These are phyloP conservation scores for Drosophila subquinaria DNA, from an alignment of 2,888 invertebrate genomes.

Conservation along the genomic window DNA sequence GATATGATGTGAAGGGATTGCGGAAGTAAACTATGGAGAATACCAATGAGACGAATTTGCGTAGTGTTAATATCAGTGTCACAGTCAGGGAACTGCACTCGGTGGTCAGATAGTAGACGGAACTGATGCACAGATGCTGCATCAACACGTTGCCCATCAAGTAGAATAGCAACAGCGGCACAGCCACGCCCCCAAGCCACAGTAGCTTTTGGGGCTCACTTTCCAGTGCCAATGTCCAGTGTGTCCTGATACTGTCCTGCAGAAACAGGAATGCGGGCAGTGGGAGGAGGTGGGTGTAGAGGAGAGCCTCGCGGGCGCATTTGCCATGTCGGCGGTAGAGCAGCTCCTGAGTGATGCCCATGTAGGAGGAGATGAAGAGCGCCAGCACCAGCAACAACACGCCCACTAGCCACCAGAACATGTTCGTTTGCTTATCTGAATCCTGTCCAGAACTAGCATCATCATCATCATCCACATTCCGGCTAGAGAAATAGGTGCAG, in stretches of 20 bases:
- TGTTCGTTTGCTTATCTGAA: slow-evolving; percentile 1
- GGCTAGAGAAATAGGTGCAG: slow-evolving; percentile 88
- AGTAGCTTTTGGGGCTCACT: slow-evolving; percentile 45
- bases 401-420: slow-evolving; percentile 88
- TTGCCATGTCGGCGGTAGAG: slow-evolving; percentile 93
- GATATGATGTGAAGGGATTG: slow-evolving; percentile 95
- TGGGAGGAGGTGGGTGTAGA: slow-evolving; percentile 94
- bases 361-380: slow-evolving; percentile 94
- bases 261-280: slow-evolving; percentile 94
- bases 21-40: slow-evolving; percentile 96
- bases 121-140: slow-evolving; percentile 96
- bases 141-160: slow-evolving; percentile 93
- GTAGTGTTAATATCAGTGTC: slow-evolving; percentile 95
- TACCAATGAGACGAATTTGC: slow-evolving; percentile 97
- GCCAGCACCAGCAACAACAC: slow-evolving; percentile 93
- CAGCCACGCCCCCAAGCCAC: slow-evolving; percentile 31
- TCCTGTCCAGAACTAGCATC: not conserved
- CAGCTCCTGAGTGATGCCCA: slow-evolving; percentile 97
- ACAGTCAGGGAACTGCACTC: slow-evolving; percentile 97
- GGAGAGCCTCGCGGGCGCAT: slow-evolving; percentile 94
- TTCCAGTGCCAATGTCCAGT: slow-evolving; percentile 83
- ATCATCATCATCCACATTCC: slow-evolving; percentile 13
- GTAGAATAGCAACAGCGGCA: slow-evolving; percentile 85
- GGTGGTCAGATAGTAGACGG: slow-evolving; percentile 96
- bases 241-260: slow-evolving; percentile 90